Conservation (phyloP, 2,113 vertebrate species). For the Cebus imitator region DNA sequence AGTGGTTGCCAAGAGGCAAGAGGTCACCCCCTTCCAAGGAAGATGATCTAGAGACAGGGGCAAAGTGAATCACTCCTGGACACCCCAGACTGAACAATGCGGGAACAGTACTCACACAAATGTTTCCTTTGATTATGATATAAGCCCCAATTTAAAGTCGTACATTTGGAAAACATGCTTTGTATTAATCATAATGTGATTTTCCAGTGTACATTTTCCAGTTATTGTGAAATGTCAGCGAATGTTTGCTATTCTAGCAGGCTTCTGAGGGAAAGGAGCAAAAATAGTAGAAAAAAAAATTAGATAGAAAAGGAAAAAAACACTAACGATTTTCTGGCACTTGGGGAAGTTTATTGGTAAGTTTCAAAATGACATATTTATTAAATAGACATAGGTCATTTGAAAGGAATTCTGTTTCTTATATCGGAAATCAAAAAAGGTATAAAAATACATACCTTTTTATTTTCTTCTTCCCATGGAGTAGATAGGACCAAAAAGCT, state of each 20-base stretch:
- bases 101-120: neutral
- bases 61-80: constrained; percentile 46
- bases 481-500: neutral
- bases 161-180: neutral
- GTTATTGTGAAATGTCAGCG: neutral
- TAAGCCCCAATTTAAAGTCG: neutral
- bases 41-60: neutral
- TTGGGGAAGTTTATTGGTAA: neutral
- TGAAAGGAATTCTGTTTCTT: neutral
- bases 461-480: neutral
- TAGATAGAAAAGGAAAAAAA: neutral
- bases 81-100: neutral
- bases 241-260: neutral
- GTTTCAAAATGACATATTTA: neutral
- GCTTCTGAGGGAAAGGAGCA: neutral
- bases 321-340: constrained; percentile 6
- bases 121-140: constrained; percentile 37
- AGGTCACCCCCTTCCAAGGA: neutral
- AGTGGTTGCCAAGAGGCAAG: neutral
- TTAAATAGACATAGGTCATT: neutral
- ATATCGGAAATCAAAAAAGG: neutral
- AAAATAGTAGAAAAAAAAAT: neutral
- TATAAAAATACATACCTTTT: neutral
- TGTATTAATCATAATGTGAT: neutral
- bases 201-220: constrained; percentile 22